Evolutionary conservation across 2,888 invertebrate genomes (phyloP).

Genomic region (Athetis lepigone): DNA sequence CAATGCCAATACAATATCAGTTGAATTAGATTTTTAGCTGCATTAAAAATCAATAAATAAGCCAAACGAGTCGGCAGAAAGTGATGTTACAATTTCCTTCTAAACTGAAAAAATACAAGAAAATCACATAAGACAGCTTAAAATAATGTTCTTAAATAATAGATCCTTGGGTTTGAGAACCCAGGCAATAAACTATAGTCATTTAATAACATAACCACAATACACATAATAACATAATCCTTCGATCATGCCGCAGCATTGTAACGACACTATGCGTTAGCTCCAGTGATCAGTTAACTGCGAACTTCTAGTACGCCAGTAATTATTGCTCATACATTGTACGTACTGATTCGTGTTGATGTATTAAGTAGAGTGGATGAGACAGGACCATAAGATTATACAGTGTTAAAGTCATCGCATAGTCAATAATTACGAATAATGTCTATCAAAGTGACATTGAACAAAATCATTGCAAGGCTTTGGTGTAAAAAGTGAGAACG

Average conservation of each 20-base stretch:
- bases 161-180: too few species aligned
- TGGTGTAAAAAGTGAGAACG: too few species aligned
- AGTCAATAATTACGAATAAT: too few species aligned
- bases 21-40: too few species aligned
- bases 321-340: constrained; percentile 29
- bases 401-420: too few species aligned
- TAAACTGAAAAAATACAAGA: too few species aligned
- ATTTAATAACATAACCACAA: neutral
- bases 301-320: constrained; percentile 41
- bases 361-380: constrained; percentile 50
- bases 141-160: too few species aligned
- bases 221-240: constrained; percentile 41
- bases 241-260: constrained; percentile 28
- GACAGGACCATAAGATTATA: constrained; percentile 16
- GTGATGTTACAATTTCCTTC: too few species aligned
- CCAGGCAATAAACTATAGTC: neutral
- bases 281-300: constrained; percentile 73
- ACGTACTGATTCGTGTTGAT: constrained; percentile 55
- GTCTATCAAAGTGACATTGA: neutral
- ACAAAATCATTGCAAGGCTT: neutral
- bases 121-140: too few species aligned
- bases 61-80: too few species aligned
- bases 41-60: too few species aligned
- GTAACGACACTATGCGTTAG: constrained; percentile 40
- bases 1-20: too few species aligned